phyloP scores from a whole-genome alignment of 2,113 vertebrate species.

The Tapirus terrestris region DNA sequence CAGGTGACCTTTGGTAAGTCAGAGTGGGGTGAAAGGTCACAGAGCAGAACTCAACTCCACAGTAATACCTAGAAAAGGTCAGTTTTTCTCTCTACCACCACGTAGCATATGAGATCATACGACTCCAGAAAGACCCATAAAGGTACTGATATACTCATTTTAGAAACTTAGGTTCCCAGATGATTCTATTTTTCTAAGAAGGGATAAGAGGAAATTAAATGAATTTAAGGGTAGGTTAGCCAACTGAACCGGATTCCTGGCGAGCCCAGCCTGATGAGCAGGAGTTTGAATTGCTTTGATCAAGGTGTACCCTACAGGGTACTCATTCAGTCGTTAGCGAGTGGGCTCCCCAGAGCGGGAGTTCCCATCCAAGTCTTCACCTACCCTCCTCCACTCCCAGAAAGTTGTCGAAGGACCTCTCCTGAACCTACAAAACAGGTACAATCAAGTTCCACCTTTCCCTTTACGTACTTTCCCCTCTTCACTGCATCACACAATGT shows the following conservation, averaged over 20 bases:
- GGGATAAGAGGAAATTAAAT: not conserved
- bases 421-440: not conserved
- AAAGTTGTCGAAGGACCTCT: not conserved
- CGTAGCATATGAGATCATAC: not conserved
- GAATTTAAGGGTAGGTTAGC: not conserved
- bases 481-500: not conserved
- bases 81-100: not conserved
- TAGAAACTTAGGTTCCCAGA: not conserved
- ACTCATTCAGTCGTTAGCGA: not conserved
- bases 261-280: not conserved
- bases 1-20: slow-evolving; percentile 34
- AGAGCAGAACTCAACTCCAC: not conserved
- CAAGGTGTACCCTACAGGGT: not conserved
- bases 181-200: not conserved
- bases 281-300: not conserved
- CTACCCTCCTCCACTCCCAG: not conserved
- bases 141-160: not conserved
- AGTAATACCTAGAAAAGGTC: not conserved
- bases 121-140: not conserved
- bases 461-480: not conserved
- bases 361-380: not conserved
- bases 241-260: not conserved
- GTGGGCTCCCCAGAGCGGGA: not conserved
- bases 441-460: not conserved
- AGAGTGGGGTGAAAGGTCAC: not conserved